A percentile compares a stretch with the other conserved stretches of the same genome.
These are phyloP conservation scores for Dryas iulia DNA, from an alignment of 1,140 invertebrate species.

Conservation along the genomic window DNA sequence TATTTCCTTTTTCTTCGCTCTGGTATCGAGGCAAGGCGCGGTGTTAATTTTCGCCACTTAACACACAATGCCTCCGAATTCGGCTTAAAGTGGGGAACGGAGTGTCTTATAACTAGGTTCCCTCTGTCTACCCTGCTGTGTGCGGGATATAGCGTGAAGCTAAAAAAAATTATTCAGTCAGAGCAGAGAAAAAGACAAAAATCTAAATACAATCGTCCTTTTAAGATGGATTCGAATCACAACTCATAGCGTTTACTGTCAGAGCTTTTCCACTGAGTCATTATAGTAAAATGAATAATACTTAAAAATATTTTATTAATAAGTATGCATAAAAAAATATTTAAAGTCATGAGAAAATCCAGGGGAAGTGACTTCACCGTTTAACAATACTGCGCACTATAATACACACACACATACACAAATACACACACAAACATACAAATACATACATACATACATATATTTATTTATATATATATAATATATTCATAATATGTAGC, in stretches of 20 bases:
- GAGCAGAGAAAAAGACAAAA: too few species aligned
- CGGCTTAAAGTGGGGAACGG: neutral
- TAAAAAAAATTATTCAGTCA: too few species aligned
- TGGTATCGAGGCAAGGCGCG: too few species aligned
- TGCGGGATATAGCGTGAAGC: too few species aligned
- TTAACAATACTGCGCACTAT: slow-evolving; percentile 32
- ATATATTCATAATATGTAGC: slow-evolving; percentile 31
- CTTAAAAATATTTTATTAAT: neutral
- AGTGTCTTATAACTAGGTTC: neutral
- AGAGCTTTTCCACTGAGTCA: neutral
- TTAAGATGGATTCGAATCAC: too few species aligned
- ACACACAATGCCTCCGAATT: neutral
- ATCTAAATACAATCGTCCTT: too few species aligned
- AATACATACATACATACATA: slow-evolving; percentile 21
- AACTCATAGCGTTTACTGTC: too few species aligned
- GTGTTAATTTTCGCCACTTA: neutral
- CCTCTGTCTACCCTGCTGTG: neutral
- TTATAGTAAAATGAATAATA: neutral
- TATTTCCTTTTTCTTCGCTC: neutral
- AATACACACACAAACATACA: slow-evolving; percentile 14
- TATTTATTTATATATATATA: slow-evolving; percentile 21
- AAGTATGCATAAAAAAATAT: neutral
- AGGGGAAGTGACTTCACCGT: slow-evolving; percentile 44
- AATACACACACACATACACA: slow-evolving; percentile 24
- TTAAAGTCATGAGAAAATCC: slow-evolving; percentile 34